Percentiles rank a stretch among this genome's conserved stretches.
Evolutionary conservation across 2,888 invertebrate genomes (phyloP).

Genomic region (Epinotia brunnichana): DNA sequence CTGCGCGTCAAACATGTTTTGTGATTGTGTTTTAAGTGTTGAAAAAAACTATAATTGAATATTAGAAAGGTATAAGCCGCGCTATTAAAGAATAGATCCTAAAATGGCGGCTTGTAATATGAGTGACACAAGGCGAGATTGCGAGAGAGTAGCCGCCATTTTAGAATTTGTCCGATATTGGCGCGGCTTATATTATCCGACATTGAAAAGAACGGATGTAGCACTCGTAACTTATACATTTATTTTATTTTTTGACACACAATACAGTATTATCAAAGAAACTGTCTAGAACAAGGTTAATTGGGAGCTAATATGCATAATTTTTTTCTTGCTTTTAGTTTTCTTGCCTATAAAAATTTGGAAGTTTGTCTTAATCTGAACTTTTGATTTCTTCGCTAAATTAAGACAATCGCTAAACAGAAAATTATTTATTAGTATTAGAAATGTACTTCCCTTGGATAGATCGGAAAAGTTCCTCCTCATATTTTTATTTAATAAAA

Average conservation of each 20-base stretch:
- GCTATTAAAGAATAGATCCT: too few species aligned
- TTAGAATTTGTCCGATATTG: not conserved
- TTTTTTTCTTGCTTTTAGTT: not conserved
- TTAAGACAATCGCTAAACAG: not conserved
- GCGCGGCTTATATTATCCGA: not conserved
- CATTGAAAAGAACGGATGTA: too few species aligned
- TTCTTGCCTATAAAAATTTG: not conserved
- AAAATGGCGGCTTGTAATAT: too few species aligned
- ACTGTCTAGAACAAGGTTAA: not conserved
- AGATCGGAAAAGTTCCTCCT: not conserved
- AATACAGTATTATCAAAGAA: slow-evolving; percentile 9
- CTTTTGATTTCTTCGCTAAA: not conserved
- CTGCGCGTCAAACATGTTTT: not conserved
- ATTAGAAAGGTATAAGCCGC: too few species aligned
- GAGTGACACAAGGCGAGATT: too few species aligned
- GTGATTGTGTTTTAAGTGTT: not conserved
- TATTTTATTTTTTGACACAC: too few species aligned
- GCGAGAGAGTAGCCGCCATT: too few species aligned
- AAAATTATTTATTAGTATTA: not conserved
- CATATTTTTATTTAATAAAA: too few species aligned
- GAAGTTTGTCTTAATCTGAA: not conserved
- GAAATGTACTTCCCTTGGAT: slow-evolving; percentile 11
- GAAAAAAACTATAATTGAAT: too few species aligned
- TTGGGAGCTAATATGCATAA: not conserved
- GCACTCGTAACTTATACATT: too few species aligned